phyloP scores from a whole-genome alignment of 2,888 invertebrate species.

The Catotricha subobsoleta region DNA sequence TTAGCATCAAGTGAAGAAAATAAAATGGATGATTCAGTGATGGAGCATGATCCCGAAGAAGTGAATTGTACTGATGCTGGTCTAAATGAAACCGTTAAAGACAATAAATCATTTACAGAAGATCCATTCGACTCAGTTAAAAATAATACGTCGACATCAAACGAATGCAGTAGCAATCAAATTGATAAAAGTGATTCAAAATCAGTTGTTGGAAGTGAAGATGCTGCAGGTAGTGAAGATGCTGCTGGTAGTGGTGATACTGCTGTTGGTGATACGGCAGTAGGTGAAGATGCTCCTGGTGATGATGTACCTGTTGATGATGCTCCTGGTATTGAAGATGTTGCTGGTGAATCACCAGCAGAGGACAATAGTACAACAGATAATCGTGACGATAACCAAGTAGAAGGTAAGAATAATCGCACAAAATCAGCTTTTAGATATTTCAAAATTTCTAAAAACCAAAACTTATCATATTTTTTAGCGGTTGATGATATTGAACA shows the following conservation, averaged over 20 bases:
- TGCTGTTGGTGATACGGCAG: neutral
- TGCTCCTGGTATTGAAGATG: neutral
- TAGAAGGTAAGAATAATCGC: neutral
- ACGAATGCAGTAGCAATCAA: neutral
- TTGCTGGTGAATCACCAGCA: neutral
- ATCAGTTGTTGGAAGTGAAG: neutral
- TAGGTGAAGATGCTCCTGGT: neutral
- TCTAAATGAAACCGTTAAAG: neutral
- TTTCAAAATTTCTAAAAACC: neutral
- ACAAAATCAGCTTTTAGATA: neutral
- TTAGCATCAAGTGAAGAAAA: neutral
- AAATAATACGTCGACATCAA: neutral
- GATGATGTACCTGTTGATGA: neutral
- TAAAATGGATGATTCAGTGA: neutral
- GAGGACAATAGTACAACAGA: neutral
- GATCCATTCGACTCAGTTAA: conserved; percentile 6
- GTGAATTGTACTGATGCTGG: neutral
- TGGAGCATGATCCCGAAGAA: neutral
- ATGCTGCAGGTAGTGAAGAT: neutral
- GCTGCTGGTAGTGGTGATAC: neutral
- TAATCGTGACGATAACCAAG: neutral
- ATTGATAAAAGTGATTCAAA: neutral
- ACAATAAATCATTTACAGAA: neutral
- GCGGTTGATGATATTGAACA: conserved; percentile 32
- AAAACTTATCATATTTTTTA: neutral